Evolutionary conservation across 2,888 invertebrate species (phyloP), one percentile per base, ranked within the genome.

Genomic region (Oasisia sp.): DNA sequence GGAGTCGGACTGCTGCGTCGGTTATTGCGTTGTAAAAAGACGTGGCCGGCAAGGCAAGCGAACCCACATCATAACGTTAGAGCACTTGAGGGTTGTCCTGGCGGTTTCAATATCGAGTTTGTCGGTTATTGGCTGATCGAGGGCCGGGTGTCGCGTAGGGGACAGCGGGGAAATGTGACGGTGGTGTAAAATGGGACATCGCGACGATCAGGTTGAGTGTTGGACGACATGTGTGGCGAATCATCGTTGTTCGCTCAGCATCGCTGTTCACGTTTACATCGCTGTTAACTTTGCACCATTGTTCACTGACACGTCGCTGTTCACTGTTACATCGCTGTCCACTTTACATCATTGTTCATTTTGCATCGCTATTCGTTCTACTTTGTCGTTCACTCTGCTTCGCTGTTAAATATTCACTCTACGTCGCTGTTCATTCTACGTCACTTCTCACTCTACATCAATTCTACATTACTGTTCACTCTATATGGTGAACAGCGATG

Each of bases 11-110:
- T 50, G 14, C 50, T 50, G 14, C 27, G n/a, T 74, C 74, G 8
- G 74, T 74, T 74, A 74, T 74, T 74, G 74, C 74, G 27, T n/a
- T 74, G 74, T 74, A 74, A 74, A 74, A 74, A 74, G 74, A 74
- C 74, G 74, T 74, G 74, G n/a, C 14, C 27, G 74, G 74, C 74
- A n/a, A 74, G 74, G 74, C 74, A n/a, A 74, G n/a, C 74, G 5
- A 74, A 74, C 74, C n/a, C 27, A 74, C 27, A 74, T 74, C 27
- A 74, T 74, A 74, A 74, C 27, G 74, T 27, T 19, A 74, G 27
- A n/a, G 74, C n/a, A 19, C 74, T 74, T 74, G 74, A 74, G 74
- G 27, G 19, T 74, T 19, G 74, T 74, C n/a, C 27, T 74, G 19
- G 74, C 27, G 19, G 74, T 74, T 74, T 74, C 27, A 19, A 27